phyloP scores from a whole-genome alignment of 2,113 vertebrate genomes.

The Coptodon rendalli region DNA sequence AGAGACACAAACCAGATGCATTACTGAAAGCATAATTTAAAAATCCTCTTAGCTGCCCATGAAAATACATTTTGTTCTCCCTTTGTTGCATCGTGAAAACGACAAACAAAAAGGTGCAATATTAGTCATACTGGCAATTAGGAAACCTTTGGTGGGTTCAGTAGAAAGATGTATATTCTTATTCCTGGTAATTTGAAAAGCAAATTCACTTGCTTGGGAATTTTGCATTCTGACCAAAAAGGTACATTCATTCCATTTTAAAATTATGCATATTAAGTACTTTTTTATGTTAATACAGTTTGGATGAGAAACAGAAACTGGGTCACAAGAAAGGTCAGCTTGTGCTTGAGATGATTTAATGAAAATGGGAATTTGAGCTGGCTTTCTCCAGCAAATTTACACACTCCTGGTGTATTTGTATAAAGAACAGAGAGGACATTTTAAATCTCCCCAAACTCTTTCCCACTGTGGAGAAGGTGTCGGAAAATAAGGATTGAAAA shows the following conservation, averaged over 20 bases:
- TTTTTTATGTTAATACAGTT: not conserved
- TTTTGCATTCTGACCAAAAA: not conserved
- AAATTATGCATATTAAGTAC: not conserved
- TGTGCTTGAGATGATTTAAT: not conserved
- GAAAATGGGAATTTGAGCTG: not conserved
- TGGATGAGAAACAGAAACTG: not conserved
- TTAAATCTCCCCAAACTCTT: not conserved
- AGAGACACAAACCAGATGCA: not conserved
- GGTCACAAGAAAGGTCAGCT: not conserved
- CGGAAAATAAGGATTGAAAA: not conserved
- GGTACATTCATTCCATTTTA: not conserved
- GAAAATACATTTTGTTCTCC: not conserved
- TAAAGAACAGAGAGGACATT: not conserved
- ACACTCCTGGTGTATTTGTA: not conserved
- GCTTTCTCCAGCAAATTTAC: not conserved
- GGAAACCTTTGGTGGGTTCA: not conserved
- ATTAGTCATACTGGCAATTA: not conserved
- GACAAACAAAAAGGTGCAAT: not conserved
- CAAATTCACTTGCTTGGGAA: not conserved
- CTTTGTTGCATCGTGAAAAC: not conserved
- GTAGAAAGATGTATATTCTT: not conserved
- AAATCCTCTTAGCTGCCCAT: constrained; percentile 9
- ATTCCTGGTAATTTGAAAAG: not conserved
- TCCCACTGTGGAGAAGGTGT: not conserved
- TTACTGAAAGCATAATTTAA: not conserved